Evolutionary conservation across 2,113 vertebrate species (phyloP).

Genomic region (Fulmarus glacialis): DNA sequence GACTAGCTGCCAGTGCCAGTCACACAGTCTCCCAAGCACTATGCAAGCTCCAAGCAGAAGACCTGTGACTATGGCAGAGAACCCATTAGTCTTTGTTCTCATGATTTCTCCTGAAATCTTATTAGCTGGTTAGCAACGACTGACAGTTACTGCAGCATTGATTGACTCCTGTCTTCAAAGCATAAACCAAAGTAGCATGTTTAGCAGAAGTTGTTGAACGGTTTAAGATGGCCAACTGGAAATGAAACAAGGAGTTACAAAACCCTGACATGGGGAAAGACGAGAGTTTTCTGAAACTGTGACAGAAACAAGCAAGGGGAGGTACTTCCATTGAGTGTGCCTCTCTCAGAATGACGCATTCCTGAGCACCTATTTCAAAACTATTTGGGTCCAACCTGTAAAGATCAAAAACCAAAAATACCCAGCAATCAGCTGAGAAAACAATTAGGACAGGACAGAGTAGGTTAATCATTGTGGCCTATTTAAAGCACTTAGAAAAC

Average conservation of each 20-base stretch:
- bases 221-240: neutral
- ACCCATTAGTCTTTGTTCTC: neutral
- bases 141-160: neutral
- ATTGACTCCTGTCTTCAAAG: neutral
- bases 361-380: neutral
- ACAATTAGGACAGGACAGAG: neutral
- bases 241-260: neutral
- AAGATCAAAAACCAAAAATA: neutral
- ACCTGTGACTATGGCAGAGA: neutral
- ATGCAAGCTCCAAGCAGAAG: neutral
- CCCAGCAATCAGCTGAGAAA: neutral
- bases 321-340: neutral
- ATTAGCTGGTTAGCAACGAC: neutral
- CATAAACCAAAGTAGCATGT: neutral
- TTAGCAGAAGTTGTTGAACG: neutral
- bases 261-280: neutral
- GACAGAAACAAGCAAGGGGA: neutral
- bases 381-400: neutral
- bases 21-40: neutral
- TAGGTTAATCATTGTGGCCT: neutral
- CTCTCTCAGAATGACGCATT: neutral
- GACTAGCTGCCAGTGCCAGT: neutral
- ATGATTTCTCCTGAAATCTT: neutral
- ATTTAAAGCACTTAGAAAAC: neutral
- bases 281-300: neutral